Evolutionary conservation across 2,113 vertebrate species (phyloP), one percentile per base, ranked within the genome.

Genomic region (Morone chrysops): DNA sequence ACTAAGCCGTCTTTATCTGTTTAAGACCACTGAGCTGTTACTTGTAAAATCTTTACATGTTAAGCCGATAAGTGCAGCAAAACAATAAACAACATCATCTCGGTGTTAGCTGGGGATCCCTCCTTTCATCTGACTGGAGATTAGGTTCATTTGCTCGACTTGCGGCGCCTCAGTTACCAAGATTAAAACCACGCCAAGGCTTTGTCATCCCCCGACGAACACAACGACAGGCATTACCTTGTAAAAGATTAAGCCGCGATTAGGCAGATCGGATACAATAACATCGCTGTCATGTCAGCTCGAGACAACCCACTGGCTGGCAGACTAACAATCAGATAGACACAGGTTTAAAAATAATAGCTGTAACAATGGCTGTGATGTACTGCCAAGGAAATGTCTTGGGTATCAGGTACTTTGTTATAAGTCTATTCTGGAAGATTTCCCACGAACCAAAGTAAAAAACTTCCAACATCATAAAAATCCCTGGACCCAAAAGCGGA

Each of bases 1-100:
- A 93, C 93, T 96, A 94, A 96, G 93, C 95, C 17, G 36, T 93
- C 93, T 95, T 96, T 92, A 88, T 89, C 87, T 81, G 80, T 88
- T 80, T 73, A 79, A 91, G 89, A 87, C 88, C 95, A 94, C 94
- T 96, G 94, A 90, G 93, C 95, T 88, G 82, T 89, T 89, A 72
- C 86, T 65, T 61, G 78, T 96, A 94, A 94, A 95, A 96, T 93
- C 94, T 89, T 82, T 87, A 70, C 88, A 85, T 82, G 84, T 71
- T 90, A 93, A 92, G 75, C 80, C 47, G 80, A 89, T 89, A 90
- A 90, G 79, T 81, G 75, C 73, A 16, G 78, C 78, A 88, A 93
- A 91, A 92, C 88, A 93, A 92, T 90, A 92, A 92, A 90, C 76
- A 88, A 82, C 81, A 89, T 84, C 59, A 86, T 87, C 78, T 78